Evolutionary conservation across 2,888 invertebrate species (phyloP).

Genomic region (Caenorhabditis wallacei): DNA sequence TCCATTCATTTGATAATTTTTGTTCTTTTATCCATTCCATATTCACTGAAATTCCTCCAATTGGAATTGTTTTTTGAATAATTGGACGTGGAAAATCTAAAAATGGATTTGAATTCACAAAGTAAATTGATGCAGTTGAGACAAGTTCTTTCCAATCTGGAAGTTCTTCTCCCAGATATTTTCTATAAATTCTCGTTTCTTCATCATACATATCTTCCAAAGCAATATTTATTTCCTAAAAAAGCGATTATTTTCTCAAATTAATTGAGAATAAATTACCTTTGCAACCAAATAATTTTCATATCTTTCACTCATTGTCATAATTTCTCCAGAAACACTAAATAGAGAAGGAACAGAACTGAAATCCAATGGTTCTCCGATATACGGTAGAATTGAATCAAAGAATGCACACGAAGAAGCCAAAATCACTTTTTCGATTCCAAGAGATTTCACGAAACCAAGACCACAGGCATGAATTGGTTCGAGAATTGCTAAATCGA

Average conservation of each 20-base stretch:
- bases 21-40: conserved; percentile 34
- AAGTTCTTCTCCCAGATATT: conserved; percentile 18
- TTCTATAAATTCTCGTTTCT: conserved; percentile 34
- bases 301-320: conserved; percentile 13
- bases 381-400: conserved; percentile 19
- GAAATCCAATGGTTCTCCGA: conserved; percentile 42
- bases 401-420: conserved; percentile 20
- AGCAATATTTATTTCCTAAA: conserved; percentile 7
- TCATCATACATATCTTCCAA: conserved; percentile 24
- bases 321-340: conserved; percentile 13
- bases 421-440: conserved; percentile 32
- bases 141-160: conserved; percentile 50
- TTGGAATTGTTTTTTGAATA: conserved; percentile 57
- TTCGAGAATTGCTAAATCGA: conserved; percentile 46
- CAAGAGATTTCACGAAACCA: conserved; percentile 16
- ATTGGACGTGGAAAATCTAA: conserved; percentile 67
- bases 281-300: conserved; percentile 31
- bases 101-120: conserved; percentile 58
- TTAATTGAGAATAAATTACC: not conserved
- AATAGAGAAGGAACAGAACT: conserved; percentile 44
- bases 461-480: conserved; percentile 38
- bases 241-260: not conserved
- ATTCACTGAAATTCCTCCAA: conserved; percentile 61
- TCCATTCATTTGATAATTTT: conserved; percentile 29
- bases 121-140: conserved; percentile 30